Base-by-base conservation (phyloP, 2,113 vertebrate species). In the Etheostoma spectabile region DNA sequence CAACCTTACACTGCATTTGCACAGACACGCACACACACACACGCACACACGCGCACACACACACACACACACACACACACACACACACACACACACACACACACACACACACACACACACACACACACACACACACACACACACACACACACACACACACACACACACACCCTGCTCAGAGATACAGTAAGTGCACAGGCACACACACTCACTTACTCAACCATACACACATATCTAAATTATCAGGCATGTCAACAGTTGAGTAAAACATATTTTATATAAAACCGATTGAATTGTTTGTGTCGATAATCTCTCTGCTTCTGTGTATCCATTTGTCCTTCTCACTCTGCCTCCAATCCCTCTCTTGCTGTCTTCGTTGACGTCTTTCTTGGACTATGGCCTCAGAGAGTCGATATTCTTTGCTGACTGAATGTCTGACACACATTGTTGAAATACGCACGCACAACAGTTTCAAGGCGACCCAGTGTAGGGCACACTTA, bases 1-100 rank as follows among this genome's bases (percentile, higher is more conserved):
- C 79, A 80, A 77, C 51, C 66, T 63, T 53, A 68, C 71, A 79
- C 63, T 42, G 55, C 49, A n/a, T 51, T 59, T 56, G 57, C 49
- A 71, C 60, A 24, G 30, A 45, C 49, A 52, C 38, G 14, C 11
- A 49, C 45, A 64, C 65, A 57, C 24, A 46, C 3, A n/a, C 42
- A 57, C 22, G 35, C 18, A 1, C 0, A 16, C n/a, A 22, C 24
- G 24, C 27, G 2, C 2, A 21, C 18, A 12, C 57, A 53, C 51
- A 65, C 22, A 22, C 63, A 1, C 22, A 22, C 62, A 69, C 8
- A 38, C 11, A 75, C 56, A 79, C 66, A 73, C 21, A 56, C 2
- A 27, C n/a, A 53, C 57, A 30, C 42, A 19, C 12, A 16, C 24
- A 49, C 55, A 42, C 63, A 57, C 11, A 16, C 51, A 51, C 56